Evolutionary conservation across 1,140 invertebrate species (phyloP).

Genomic region (Eueides isabella): DNA sequence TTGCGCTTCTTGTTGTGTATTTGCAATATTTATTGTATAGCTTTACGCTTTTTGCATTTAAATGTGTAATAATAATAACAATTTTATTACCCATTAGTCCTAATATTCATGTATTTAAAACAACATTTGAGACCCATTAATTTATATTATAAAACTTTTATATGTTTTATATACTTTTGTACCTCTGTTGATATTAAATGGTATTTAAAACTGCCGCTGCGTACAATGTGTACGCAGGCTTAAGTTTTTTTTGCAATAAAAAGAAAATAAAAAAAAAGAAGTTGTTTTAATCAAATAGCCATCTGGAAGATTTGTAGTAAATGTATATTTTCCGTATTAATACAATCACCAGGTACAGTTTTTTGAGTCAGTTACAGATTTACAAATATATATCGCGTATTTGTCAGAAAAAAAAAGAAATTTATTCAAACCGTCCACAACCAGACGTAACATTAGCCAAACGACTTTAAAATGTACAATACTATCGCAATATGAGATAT

Average conservation of each 20-base stretch:
- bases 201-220: conserved; percentile 30
- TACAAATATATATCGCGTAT: conserved; percentile 70
- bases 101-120: conserved; percentile 1
- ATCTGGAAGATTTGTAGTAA: conserved; percentile 79
- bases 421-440: conserved; percentile 52
- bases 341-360: conserved; percentile 81
- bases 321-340: conserved; percentile 78
- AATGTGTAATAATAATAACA: neutral
- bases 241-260: conserved; percentile 76
- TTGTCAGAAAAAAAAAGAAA: conserved; percentile 68
- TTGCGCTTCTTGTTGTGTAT: neutral
- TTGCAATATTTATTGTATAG: conserved; percentile 8
- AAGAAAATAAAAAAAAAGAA: conserved; percentile 56
- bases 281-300: conserved; percentile 61
- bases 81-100: conserved; percentile 1
- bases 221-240: conserved; percentile 55
- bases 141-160: conserved; percentile 31
- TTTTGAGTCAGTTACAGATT: conserved; percentile 67
- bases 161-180: conserved; percentile 43
- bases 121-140: conserved; percentile 18
- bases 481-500: conserved; percentile 51
- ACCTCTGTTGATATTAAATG: conserved; percentile 23
- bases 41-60: neutral
- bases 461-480: conserved; percentile 50
- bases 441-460: conserved; percentile 52